Evolutionary conservation across 1,140 invertebrate genomes (phyloP).

Genomic region (Pemphigus obesinymphae): DNA sequence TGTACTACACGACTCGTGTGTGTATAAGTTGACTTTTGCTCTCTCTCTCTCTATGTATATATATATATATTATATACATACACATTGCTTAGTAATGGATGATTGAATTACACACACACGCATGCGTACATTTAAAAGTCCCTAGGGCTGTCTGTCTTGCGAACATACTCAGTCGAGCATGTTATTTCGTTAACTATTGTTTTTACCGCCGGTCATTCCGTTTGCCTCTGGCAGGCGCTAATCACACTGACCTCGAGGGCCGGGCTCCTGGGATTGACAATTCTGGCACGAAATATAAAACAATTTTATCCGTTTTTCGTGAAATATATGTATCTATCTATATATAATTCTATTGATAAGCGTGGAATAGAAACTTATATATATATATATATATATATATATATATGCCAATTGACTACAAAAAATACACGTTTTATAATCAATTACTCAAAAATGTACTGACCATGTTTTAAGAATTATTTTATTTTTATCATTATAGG

Average conservation of each 20-base stretch:
- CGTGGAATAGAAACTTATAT: too few species aligned
- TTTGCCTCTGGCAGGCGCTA: neutral
- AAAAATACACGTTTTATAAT: too few species aligned
- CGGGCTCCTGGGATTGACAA: constrained; percentile 16
- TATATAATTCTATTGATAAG: too few species aligned
- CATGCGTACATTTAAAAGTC: constrained; percentile 8
- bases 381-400: too few species aligned
- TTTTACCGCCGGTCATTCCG: neutral
- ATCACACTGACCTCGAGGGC: neutral
- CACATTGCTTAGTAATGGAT: constrained; percentile 4
- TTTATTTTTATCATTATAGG: constrained; percentile 53
- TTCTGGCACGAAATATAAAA: neutral
- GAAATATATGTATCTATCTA: neutral
- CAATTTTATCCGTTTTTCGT: neutral
- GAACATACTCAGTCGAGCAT: neutral
- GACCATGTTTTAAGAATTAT: neutral
- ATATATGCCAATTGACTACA: neutral
- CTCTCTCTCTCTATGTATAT: neutral
- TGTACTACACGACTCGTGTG: neutral
- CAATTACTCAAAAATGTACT: neutral
- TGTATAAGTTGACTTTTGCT: constrained; percentile 25
- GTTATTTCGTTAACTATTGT: constrained; percentile 8
- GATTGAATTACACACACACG: constrained; percentile 21
- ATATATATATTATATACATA: neutral
- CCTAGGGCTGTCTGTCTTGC: neutral